Conservation (phyloP, 92 coral and sea anemone species). For the Muricea muricata region DNA sequence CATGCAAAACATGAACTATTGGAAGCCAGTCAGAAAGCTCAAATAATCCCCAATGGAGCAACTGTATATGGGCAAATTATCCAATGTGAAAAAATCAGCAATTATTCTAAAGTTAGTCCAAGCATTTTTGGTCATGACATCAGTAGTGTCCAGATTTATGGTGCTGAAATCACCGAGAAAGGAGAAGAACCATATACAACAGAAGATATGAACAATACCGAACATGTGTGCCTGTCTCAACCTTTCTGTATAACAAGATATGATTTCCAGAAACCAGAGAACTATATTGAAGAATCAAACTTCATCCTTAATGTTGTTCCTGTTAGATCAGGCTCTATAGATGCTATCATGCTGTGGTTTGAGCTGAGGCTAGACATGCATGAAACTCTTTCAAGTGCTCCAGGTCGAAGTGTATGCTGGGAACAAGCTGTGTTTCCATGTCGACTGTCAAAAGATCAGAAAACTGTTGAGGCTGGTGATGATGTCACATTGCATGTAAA, state of each 20-base stretch:
- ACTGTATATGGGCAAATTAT: conserved; percentile 79
- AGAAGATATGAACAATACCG: conserved; percentile 74
- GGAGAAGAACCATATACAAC: conserved; percentile 89
- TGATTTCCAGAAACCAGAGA: conserved; percentile 76
- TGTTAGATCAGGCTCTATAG: conserved; percentile 65
- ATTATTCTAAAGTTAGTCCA: conserved; percentile 62
- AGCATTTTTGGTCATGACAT: conserved; percentile 62
- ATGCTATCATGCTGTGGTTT: conserved; percentile 95
- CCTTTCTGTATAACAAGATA: conserved; percentile 73
- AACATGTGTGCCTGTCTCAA: conserved; percentile 64
- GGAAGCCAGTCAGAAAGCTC: conserved; percentile 30
- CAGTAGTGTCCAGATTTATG: conserved; percentile 63
- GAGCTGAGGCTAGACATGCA: conserved; percentile 79
- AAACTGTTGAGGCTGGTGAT: conserved; percentile 62
- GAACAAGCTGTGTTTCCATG: conserved; percentile 95
- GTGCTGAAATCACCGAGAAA: conserved; percentile 71
- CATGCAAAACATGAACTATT: conserved; percentile 84
- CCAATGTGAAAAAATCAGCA: conserved; percentile 74
- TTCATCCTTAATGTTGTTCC: conserved; percentile 64
- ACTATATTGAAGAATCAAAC: conserved; percentile 38
- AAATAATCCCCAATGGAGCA: conserved; percentile 87
- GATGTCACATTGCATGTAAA: not conserved
- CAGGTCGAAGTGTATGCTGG: conserved; percentile 90
- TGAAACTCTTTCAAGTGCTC: conserved; percentile 80
- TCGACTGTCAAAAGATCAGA: conserved; percentile 12